Conservation (phyloP, 37 sponge, comb jelly and placozoan genomes). For the Trichoplax adhaerens region DNA sequence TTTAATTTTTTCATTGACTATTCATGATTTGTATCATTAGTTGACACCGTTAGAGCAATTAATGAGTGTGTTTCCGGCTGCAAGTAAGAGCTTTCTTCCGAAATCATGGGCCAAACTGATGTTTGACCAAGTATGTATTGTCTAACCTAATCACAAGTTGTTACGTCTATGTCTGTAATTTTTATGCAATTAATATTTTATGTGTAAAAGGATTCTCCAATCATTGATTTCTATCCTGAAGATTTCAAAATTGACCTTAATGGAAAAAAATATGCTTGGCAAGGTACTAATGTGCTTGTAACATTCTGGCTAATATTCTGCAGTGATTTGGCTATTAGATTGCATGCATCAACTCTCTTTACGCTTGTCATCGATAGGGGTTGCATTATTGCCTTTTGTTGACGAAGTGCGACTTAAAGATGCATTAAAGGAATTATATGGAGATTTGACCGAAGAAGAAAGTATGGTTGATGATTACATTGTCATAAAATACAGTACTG, state of each 20-base stretch:
- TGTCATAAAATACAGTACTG: constrained; percentile 11
- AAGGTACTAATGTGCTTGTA: constrained; percentile 6
- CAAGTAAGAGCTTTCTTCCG: constrained; percentile 85
- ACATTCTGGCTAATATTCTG: not conserved
- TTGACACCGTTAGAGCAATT: constrained; percentile 95
- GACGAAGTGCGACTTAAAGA: constrained; percentile 69
- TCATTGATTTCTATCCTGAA: constrained; percentile 97
- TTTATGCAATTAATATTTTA: not conserved
- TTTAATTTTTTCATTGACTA: too few species aligned
- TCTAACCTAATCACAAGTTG: not conserved
- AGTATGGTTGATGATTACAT: not conserved
- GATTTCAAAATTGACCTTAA: constrained; percentile 93
- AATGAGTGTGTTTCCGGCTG: constrained; percentile 97
- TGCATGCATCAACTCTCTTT: not conserved
- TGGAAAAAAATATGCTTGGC: constrained; percentile 98
- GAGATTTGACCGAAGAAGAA: constrained; percentile 43
- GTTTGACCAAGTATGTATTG: constrained; percentile 18
- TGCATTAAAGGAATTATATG: constrained; percentile 60
- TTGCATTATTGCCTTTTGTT: constrained; percentile 95
- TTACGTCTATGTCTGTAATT: constrained; percentile 1
- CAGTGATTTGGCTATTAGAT: not conserved
- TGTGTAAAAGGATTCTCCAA: constrained; percentile 57
- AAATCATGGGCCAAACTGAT: constrained; percentile 66
- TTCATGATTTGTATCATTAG: not conserved
- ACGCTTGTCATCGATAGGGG: constrained; percentile 24